phyloP scores from a whole-genome alignment of 2,797 vertebrate species.

The Helarctos malayanus region DNA sequence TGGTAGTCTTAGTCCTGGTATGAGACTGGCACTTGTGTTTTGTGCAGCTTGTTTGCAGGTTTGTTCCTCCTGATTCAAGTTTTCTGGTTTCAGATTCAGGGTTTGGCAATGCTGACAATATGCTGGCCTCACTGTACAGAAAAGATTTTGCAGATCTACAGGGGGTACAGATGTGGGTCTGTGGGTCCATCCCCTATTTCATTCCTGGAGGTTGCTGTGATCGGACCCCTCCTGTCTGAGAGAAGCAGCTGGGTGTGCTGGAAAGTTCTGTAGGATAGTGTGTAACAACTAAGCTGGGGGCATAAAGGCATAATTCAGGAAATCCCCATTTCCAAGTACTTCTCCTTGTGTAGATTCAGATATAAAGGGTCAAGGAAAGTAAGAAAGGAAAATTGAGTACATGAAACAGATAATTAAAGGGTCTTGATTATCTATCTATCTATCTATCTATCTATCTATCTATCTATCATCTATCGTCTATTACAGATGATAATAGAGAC shows the following conservation, averaged over 20 bases:
- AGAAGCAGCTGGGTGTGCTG: background rate
- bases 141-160: background rate
- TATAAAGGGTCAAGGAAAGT: conserved; percentile 46
- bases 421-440: background rate
- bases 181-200: background rate
- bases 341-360: conserved; percentile 40
- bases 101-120: conserved; percentile 37
- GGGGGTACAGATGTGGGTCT: background rate
- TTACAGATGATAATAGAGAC: conserved; percentile 13
- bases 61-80: background rate
- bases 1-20: background rate
- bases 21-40: background rate
- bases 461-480: background rate
- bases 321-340: conserved; percentile 37
- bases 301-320: conserved; percentile 31
- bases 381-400: conserved; percentile 57
- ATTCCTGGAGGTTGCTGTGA: background rate
- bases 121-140: background rate
- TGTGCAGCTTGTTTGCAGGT: background rate
- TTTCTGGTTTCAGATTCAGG: conserved; percentile 15
- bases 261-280: conserved; percentile 31
- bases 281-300: background rate
- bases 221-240: background rate
- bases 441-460: background rate
- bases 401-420: conserved; percentile 9